phyloP scores from a whole-genome alignment of 1,140 invertebrate genomes.

The Sminthurides bifidus region DNA sequence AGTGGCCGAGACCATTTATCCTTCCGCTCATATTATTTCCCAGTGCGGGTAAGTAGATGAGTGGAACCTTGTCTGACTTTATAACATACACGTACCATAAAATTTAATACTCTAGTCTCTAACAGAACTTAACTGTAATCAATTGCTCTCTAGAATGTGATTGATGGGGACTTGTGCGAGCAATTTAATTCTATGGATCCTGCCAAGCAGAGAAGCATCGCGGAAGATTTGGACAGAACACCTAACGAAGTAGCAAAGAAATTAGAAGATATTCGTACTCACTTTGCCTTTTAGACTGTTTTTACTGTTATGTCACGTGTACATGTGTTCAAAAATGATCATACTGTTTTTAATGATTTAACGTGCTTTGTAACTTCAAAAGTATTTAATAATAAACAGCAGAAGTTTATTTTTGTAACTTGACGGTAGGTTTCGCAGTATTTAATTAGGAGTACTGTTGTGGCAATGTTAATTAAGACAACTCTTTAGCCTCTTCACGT shows the following conservation, averaged over 20 bases:
- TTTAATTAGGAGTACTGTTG: no score
- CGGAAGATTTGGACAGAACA: conserved; percentile 83
- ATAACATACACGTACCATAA: not conserved
- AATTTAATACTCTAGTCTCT: not conserved
- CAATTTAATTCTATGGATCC: conserved; percentile 94
- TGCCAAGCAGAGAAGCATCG: conserved; percentile 86
- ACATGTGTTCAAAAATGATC: no score
- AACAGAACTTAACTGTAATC: not conserved
- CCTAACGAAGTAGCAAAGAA: conserved; percentile 94
- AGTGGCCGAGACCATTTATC: conserved; percentile 96
- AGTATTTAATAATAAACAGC: no score
- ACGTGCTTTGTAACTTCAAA: no score
- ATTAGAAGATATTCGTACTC: conserved; percentile 82
- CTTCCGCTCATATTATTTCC: conserved; percentile 94
- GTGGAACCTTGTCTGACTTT: no score
- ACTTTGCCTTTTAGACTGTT: conserved; percentile 81
- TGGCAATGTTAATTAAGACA: no score
- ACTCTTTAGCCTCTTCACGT: no score
- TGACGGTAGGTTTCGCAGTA: no score
- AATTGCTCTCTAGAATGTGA: conserved; percentile 64
- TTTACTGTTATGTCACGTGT: no score
- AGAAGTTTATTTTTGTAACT: no score
- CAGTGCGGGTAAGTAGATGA: conserved; percentile 77
- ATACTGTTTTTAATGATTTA: no score
- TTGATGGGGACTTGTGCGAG: conserved; percentile 98